A percentile compares a stretch with the other conserved stretches of the same genome.
Evolutionary conservation across 1,140 invertebrate genomes (phyloP).

Genomic region (Daktulosphaira vitifoliae): DNA sequence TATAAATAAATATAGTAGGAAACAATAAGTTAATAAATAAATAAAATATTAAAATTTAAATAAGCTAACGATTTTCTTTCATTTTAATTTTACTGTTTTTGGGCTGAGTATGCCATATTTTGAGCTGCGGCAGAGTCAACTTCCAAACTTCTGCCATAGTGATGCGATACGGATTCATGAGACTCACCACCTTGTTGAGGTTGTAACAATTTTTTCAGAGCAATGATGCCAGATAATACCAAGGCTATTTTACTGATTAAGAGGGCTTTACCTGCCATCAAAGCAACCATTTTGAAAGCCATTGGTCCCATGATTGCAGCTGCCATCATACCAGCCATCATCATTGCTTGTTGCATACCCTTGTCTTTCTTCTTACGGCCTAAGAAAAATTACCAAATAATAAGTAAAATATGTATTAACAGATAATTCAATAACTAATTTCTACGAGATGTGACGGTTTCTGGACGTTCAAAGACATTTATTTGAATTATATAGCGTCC

Average conservation of each 20-base stretch:
- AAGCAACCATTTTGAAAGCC: constrained; percentile 64
- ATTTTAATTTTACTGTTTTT: constrained; percentile 46
- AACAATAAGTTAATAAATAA: background rate
- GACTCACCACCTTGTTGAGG: constrained; percentile 64
- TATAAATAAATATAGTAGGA: no score
- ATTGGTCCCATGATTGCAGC: constrained; percentile 64
- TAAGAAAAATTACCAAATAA: constrained; percentile 38
- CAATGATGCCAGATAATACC: constrained; percentile 69
- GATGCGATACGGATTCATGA: constrained; percentile 67
- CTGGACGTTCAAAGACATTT: no score
- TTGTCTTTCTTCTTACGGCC: constrained; percentile 63
- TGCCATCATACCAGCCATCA: constrained; percentile 64
- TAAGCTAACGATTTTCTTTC: background rate
- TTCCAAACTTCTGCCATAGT: constrained; percentile 51
- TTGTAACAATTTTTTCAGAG: constrained; percentile 64
- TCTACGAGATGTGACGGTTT: no score
- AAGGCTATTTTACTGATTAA: constrained; percentile 73
- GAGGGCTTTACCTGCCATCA: constrained; percentile 74
- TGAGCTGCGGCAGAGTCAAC: constrained; percentile 49
- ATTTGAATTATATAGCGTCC: no score
- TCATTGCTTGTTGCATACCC: constrained; percentile 62
- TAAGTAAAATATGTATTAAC: no score
- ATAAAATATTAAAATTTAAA: background rate
- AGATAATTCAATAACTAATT: no score
- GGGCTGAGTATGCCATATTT: constrained; percentile 62